Evolutionary conservation across 2,113 vertebrate genomes (phyloP).

Genomic region (Cacatua alba): DNA sequence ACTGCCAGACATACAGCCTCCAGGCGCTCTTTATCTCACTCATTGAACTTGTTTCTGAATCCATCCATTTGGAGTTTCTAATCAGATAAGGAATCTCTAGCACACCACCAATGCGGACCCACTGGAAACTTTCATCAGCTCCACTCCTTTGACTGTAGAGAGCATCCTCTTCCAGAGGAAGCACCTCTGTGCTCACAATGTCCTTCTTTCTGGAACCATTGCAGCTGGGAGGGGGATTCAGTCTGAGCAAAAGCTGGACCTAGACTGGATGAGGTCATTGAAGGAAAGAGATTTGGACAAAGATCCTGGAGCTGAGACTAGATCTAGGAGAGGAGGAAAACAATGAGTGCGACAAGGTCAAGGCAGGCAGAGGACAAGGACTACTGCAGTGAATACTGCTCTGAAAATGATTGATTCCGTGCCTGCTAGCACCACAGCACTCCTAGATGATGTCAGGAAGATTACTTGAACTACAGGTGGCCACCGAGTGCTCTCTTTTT

Average conservation of each 20-base stretch:
- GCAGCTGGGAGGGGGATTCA: not conserved
- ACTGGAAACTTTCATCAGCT: not conserved
- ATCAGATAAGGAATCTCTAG: not conserved
- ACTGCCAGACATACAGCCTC: not conserved
- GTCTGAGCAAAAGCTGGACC: not conserved
- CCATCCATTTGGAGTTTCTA: not conserved
- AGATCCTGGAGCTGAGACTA: not conserved
- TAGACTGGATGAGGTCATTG: not conserved
- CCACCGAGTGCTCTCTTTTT: not conserved
- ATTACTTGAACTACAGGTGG: conserved; percentile 31
- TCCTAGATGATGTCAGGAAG: not conserved
- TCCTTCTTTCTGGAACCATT: not conserved
- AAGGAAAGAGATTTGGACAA: conserved; percentile 1
- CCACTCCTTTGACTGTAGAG: accelerated
- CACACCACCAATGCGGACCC: not conserved
- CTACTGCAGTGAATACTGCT: not conserved
- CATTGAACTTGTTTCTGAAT: not conserved
- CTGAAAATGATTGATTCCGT: not conserved
- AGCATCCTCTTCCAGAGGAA: not conserved
- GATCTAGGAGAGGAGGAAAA: not conserved
- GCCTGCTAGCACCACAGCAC: not conserved
- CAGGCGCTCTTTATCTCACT: accelerated
- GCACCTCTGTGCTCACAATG: accelerated
- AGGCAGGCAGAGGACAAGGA: not conserved
- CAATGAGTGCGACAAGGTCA: not conserved